Conservation (phyloP, 2,797 vertebrate species). For the Gambusia yucatana region DNA sequence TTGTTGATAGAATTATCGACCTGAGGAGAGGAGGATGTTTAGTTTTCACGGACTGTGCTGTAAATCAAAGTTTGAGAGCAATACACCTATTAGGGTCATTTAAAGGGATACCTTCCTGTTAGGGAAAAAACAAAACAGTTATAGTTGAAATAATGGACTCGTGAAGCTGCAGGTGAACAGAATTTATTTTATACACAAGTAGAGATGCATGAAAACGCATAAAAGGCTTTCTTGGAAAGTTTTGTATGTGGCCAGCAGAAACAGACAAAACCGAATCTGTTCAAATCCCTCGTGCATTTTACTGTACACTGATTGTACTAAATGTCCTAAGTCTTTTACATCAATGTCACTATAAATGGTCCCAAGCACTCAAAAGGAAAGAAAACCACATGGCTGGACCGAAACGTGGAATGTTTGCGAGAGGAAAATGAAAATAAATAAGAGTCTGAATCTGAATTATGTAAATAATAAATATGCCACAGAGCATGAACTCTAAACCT, state of each 20-base stretch:
- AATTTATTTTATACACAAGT: conserved; percentile 66
- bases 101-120: conserved; percentile 7
- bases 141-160: conserved; percentile 36
- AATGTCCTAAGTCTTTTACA: conserved; percentile 36
- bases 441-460: conserved; percentile 65
- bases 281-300: conserved; percentile 13
- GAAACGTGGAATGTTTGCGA: conserved; percentile 41
- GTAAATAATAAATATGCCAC: conserved; percentile 75
- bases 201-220: conserved; percentile 78
- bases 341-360: neutral
- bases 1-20: conserved; percentile 6
- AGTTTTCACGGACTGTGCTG: conserved; percentile 6
- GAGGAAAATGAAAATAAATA: conserved; percentile 77
- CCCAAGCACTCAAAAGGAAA: conserved; percentile 8
- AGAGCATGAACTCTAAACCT: conserved; percentile 67
- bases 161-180: conserved; percentile 34
- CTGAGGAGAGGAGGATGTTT: conserved; percentile 5
- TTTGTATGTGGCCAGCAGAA: conserved; percentile 79
- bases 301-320: conserved; percentile 19
- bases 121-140: conserved; percentile 44
- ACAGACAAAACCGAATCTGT: conserved; percentile 78
- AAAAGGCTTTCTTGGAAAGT: conserved; percentile 79
- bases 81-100: conserved; percentile 20
- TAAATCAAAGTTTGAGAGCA: neutral
- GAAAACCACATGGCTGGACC: conserved; percentile 19